Evolutionary conservation across 2,888 invertebrate species (phyloP).

Genomic region (Synergus itoensis): DNA sequence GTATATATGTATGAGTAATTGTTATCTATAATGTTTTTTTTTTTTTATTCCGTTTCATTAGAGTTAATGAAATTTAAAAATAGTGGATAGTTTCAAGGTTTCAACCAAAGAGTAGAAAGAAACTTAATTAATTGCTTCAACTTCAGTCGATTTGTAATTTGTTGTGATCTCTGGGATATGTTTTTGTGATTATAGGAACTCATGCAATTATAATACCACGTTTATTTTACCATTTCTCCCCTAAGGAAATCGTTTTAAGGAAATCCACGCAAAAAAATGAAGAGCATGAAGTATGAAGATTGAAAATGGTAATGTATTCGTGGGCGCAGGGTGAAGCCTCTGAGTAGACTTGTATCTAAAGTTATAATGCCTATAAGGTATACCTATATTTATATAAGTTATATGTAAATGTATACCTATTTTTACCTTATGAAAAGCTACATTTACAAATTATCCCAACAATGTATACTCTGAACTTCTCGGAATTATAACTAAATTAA

Average conservation of each 20-base stretch:
- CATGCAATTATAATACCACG: not conserved
- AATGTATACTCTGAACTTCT: not conserved
- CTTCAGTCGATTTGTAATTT: not conserved
- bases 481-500: not conserved
- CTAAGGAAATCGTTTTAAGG: not conserved
- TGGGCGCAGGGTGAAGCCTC: not conserved
- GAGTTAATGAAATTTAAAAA: not conserved
- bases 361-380: too few relatives aligned
- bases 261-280: not conserved
- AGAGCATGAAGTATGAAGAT: not conserved
- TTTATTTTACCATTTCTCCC: not conserved
- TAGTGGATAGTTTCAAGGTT: not conserved
- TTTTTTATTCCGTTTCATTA: not conserved
- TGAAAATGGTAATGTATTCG: not conserved
- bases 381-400: too few relatives aligned
- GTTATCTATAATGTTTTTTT: too few relatives aligned
- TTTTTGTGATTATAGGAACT: not conserved
- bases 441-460: too few relatives aligned
- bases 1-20: too few relatives aligned
- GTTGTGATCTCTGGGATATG: not conserved
- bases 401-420: too few relatives aligned
- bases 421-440: too few relatives aligned
- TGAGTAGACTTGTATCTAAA: not conserved
- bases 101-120: not conserved
- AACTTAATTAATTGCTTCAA: not conserved